Evolutionary conservation across 2,797 vertebrate genomes (phyloP), one percentile per base, ranked within the genome.

Genomic region (Spondyliosoma cantharus): DNA sequence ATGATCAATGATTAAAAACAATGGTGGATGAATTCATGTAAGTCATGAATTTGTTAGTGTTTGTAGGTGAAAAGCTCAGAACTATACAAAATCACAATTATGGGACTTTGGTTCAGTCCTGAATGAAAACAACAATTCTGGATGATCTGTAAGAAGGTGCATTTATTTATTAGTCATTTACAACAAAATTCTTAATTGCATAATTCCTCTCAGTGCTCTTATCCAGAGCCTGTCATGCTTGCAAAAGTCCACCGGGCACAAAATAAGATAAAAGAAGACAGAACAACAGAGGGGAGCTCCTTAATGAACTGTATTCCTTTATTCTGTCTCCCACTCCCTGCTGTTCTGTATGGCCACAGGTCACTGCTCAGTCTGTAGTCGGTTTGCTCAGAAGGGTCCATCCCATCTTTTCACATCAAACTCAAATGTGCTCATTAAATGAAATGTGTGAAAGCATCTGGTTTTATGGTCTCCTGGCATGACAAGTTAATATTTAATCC

Each of bases 331-430:
- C 54, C 20, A 57, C 49, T 56, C 71, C 73, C 84, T 73, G 52
- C 42, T 87, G 73, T 20, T 52, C 24, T 66, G 29, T 45, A 27
- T 11, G 1, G 29, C 68, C 78, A 82, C 79, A 86, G 90, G 90
- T 88, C 88, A 84, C 56, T 58, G 86, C 56, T 87, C 74, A 64
- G 65, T 77, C 61, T 81, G 70, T 37, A 19, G 19, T 20, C 15
- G 52, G 60, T 24, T 60, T 37, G 7, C 27, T 73, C 37, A 25
- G 24, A 85, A 76, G 78, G 77, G 19, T 80, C 69, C 50, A 50
- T 73, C 78, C 29, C 81, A 88, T 91, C 91, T 81, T 75, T 75
- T 71, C 50, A 48, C 15, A 84, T 93, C 72, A 90, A 79, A 78
- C 81, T 92, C 87, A 88, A 58, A 65, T 27, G 3, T 27, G 27